phyloP scores from a whole-genome alignment of 2,888 invertebrate genomes.

The Lasioglossum pauxillum region DNA sequence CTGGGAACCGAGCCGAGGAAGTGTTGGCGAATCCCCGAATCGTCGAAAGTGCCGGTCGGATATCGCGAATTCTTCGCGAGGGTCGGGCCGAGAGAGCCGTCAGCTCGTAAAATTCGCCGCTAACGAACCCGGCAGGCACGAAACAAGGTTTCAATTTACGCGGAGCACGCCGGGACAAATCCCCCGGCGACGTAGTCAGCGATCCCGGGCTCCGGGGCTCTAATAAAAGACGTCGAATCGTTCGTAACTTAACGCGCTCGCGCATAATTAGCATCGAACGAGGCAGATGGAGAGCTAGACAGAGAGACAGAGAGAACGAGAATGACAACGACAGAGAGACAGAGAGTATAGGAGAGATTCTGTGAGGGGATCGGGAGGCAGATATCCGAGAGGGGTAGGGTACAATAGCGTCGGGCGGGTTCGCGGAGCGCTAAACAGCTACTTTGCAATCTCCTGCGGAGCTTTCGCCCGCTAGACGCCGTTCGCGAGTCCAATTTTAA shows the following conservation, averaged over 20 bases:
- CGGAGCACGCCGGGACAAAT: conserved; percentile 14
- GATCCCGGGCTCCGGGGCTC: background rate
- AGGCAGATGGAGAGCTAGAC: background rate
- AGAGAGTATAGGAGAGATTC: background rate
- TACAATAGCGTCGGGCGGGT: background rate
- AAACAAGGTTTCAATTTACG: conserved; percentile 42
- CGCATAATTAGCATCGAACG: conserved; percentile 34
- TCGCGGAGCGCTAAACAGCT: conserved; percentile 44
- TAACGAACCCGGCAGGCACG: conserved; percentile 18
- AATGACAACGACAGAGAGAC: background rate
- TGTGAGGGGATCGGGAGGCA: background rate
- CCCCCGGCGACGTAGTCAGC: conserved; percentile 24
- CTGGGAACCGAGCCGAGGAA: background rate
- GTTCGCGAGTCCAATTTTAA: conserved; percentile 57
- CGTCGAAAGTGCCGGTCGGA: background rate
- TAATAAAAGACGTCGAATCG: conserved; percentile 32
- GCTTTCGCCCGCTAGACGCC: background rate
- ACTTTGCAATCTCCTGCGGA: conserved; percentile 46
- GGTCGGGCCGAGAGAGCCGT: background rate
- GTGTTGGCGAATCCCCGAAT: background rate
- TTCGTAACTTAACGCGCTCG: background rate
- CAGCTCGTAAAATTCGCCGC: conserved; percentile 13
- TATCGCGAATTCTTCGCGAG: conserved; percentile 1
- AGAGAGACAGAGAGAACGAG: background rate
- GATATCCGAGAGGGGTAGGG: background rate